Percentiles rank a stretch among this genome's conserved stretches.
These are phyloP conservation scores for Leptinotarsa undecemlineata DNA, from an alignment of 1,140 invertebrate genomes.

Conservation along the genomic window DNA sequence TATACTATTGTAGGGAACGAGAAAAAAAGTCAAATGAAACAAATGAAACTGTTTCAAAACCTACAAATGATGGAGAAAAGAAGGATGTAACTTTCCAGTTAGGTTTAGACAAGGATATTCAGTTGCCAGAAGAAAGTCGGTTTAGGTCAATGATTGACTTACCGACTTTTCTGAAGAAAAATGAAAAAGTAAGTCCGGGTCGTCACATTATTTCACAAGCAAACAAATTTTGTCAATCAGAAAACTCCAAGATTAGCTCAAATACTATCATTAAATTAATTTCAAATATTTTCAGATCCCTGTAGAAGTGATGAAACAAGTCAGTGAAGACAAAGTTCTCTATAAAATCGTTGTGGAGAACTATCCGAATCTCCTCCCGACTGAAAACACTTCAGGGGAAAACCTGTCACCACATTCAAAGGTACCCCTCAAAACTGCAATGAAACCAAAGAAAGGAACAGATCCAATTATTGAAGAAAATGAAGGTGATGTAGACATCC, in stretches of 20 bases:
- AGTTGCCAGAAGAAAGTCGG: conserved; percentile 48
- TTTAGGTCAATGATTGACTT: conserved; percentile 69
- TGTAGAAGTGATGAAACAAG: conserved; percentile 66
- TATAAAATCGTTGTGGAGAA: conserved; percentile 74
- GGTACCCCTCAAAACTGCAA: conserved; percentile 32
- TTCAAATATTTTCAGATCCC: conserved; percentile 60
- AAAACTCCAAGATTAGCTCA: too few species aligned
- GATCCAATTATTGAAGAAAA: not conserved
- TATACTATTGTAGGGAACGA: not conserved
- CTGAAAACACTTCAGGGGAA: conserved; percentile 62
- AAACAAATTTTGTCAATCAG: not conserved
- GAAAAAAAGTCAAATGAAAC: not conserved
- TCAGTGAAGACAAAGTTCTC: conserved; percentile 66
- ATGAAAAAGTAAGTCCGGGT: conserved; percentile 63
- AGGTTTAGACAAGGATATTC: conserved; percentile 65
- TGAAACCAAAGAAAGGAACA: conserved; percentile 23
- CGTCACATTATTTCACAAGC: not conserved
- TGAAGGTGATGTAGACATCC: conserved; percentile 6
- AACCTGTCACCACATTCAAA: conserved; percentile 17
- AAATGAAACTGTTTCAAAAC: not conserved
- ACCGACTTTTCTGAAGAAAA: conserved; percentile 71
- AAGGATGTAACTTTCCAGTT: conserved; percentile 49
- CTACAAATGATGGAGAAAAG: not conserved
- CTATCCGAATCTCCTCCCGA: conserved; percentile 69
- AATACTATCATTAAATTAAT: too few species aligned